These are phyloP conservation scores for Schlechtendalia chinensis DNA, from an alignment of 1,140 invertebrate species.

Conservation along the genomic window DNA sequence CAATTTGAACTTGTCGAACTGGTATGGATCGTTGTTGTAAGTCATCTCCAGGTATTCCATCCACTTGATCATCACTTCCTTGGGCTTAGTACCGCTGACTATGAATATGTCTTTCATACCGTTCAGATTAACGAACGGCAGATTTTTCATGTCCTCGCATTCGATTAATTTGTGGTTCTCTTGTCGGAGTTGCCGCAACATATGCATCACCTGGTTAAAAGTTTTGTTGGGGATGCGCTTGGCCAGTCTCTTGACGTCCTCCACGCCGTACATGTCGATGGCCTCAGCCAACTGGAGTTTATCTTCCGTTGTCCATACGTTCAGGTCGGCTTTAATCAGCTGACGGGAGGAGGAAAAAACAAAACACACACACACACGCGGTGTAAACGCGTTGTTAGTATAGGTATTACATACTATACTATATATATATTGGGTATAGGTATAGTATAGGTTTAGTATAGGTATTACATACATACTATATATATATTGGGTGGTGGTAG, in stretches of 20 bases:
- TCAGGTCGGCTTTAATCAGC: not conserved
- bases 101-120: slow-evolving; percentile 25
- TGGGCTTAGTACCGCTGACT: not conserved
- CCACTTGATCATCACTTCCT: slow-evolving; percentile 27
- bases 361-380: not conserved
- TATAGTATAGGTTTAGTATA: no score
- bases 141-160: not conserved
- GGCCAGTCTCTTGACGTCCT: not conserved
- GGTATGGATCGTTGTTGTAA: not conserved
- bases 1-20: slow-evolving; percentile 40
- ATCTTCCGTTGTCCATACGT: not conserved
- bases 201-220: not conserved
- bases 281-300: slow-evolving; percentile 32
- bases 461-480: no score
- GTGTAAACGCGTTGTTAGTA: no score
- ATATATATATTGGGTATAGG: no score
- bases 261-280: slow-evolving; percentile 24
- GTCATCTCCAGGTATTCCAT: slow-evolving; percentile 1
- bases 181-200: not conserved
- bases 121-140: slow-evolving; percentile 14
- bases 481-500: no score
- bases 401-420: no score
- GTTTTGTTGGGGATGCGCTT: not conserved
- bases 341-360: not conserved
- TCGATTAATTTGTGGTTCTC: not conserved